These are phyloP conservation scores for Hesperia comma DNA, from an alignment of 2,888 invertebrate genomes.

Conservation along the genomic window DNA sequence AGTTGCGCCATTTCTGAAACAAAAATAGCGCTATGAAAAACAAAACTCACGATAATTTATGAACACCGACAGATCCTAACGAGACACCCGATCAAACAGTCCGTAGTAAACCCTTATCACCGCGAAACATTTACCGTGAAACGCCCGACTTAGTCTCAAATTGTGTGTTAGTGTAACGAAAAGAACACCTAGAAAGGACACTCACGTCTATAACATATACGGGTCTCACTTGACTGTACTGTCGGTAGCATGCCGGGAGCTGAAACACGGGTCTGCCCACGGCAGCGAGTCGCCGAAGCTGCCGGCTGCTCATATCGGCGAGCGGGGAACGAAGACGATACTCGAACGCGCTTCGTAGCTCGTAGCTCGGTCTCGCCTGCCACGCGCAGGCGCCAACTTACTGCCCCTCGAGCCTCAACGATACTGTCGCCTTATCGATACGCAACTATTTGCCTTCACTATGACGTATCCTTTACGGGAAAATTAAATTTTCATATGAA, in stretches of 20 bases:
- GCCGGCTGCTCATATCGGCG: constrained; percentile 68
- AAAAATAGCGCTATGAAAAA: constrained; percentile 30
- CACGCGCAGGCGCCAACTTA: constrained; percentile 77
- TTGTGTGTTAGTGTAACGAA: neutral
- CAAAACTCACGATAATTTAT: neutral
- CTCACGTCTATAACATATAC: constrained; percentile 76
- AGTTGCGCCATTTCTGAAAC: constrained; percentile 81
- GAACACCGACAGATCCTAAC: neutral
- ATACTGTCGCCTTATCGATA: constrained; percentile 57
- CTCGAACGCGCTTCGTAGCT: constrained; percentile 60
- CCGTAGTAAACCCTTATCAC: neutral
- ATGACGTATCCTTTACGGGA: constrained; percentile 59
- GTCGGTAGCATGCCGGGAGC: constrained; percentile 57
- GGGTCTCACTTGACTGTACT: constrained; percentile 78
- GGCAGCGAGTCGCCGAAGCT: constrained; percentile 66
- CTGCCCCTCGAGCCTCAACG: constrained; percentile 52
- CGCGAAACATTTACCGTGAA: neutral
- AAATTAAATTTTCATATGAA: constrained; percentile 49
- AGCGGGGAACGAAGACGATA: constrained; percentile 46
- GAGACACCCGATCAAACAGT: neutral
- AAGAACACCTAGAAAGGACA: constrained; percentile 55
- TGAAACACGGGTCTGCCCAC: constrained; percentile 52
- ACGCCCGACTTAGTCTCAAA: neutral
- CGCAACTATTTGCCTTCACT: constrained; percentile 60
- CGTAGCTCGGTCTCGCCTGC: constrained; percentile 50